Percentiles rank a stretch among this genome's conserved stretches.
phyloP scores from a whole-genome alignment of 1,140 invertebrate genomes.

The Penaeus vannamei region DNA sequence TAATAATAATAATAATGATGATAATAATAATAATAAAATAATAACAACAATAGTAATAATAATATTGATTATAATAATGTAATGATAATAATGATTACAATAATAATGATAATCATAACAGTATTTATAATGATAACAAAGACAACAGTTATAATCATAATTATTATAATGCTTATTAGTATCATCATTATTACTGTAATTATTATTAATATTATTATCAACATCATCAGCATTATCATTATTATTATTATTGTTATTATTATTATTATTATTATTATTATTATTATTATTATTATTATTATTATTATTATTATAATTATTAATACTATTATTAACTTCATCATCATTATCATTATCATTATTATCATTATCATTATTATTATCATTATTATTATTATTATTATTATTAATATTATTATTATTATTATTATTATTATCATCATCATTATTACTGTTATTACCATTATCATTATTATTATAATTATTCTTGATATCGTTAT shows the following conservation, averaged over 20 bases:
- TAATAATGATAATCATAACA: conserved; percentile 8
- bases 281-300: neutral
- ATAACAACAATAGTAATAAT: conserved; percentile 16
- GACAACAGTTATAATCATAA: too few relatives aligned
- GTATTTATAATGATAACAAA: too few relatives aligned
- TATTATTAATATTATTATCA: neutral
- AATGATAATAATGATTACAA: conserved; percentile 8
- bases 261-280: neutral
- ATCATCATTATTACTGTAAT: neutral
- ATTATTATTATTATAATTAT: neutral
- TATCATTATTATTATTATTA: neutral
- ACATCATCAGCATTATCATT: neutral
- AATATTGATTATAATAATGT: conserved; percentile 4
- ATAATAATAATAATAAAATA: conserved; percentile 16
- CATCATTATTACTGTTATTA: neutral
- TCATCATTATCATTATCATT: neutral
- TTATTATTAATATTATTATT: neutral
- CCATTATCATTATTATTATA: neutral
- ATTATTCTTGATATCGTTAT: too few relatives aligned
- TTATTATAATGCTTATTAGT: neutral
- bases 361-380: neutral
- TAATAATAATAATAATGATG: conserved; percentile 16
- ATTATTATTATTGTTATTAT: neutral
- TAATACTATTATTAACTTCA: neutral
- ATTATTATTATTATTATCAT: neutral